These are phyloP conservation scores for Spodoptera littoralis DNA, from an alignment of 2,888 invertebrate genomes.

Conservation along the genomic window DNA sequence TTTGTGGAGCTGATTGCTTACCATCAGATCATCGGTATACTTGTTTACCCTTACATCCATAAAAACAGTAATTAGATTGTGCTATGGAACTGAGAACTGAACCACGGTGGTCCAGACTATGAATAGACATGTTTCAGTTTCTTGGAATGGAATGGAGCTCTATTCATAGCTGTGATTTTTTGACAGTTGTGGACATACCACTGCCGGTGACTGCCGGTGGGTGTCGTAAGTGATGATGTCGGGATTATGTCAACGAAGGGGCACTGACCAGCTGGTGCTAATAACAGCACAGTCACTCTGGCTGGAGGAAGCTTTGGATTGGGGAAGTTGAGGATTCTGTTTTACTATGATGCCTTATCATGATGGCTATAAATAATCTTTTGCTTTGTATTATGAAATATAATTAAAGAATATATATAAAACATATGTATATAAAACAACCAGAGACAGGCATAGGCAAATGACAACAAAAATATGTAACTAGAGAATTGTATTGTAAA, in stretches of 20 bases:
- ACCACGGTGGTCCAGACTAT: slow-evolving; percentile 43
- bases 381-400: no score
- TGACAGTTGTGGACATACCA: slow-evolving; percentile 36
- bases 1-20: no score
- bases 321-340: not conserved
- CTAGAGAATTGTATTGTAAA: no score
- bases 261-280: slow-evolving; percentile 24
- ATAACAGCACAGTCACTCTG: not conserved
- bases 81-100: no score
- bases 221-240: slow-evolving; percentile 21
- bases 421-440: no score
- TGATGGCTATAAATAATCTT: no score
- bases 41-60: no score
- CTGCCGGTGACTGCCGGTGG: slow-evolving; percentile 25
- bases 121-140: slow-evolving; percentile 35
- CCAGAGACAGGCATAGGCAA: no score
- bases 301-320: not conserved
- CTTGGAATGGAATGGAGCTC: slow-evolving; percentile 29
- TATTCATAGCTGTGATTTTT: slow-evolving; percentile 38
- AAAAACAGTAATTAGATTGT: no score
- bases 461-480: no score
- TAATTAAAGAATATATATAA: no score
- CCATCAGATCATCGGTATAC: no score
- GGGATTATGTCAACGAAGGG: slow-evolving; percentile 23
- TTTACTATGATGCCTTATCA: not conserved